A percentile compares a stretch with the other conserved stretches of the same genome.
Conservation (phyloP, 2,113 vertebrate genomes). For the Callipepla californica region DNA sequence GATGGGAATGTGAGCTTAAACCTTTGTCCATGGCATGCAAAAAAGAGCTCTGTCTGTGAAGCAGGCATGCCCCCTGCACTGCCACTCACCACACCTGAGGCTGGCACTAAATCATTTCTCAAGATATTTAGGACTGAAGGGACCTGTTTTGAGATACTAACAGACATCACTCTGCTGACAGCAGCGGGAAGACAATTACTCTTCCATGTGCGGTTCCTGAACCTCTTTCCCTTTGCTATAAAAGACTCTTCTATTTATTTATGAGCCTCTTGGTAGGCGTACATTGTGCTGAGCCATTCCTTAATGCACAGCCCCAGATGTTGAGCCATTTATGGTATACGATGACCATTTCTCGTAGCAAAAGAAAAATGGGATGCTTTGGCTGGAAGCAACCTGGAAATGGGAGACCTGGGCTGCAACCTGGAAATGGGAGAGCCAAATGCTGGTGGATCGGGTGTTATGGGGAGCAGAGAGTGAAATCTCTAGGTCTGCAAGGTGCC, state of each 20-base stretch:
- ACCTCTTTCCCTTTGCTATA: neutral
- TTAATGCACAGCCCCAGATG: neutral
- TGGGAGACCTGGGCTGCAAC: neutral
- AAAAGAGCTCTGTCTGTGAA: neutral
- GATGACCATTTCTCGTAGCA: neutral
- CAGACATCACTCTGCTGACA: neutral
- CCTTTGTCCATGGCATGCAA: neutral
- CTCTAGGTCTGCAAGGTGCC: neutral
- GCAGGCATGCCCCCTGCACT: neutral
- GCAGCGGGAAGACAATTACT: neutral
- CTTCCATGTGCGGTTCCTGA: neutral
- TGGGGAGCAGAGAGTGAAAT: neutral
- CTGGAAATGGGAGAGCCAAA: neutral
- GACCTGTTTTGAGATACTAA: neutral
- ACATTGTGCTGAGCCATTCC: neutral
- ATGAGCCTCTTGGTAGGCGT: neutral
- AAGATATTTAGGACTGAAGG: neutral
- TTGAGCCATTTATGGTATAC: neutral
- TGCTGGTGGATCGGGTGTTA: neutral
- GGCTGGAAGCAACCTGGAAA: neutral
- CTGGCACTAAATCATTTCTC: neutral
- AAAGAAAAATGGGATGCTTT: neutral
- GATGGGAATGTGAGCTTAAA: conserved; percentile 12
- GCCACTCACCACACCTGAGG: neutral
- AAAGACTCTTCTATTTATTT: neutral